phyloP scores from a whole-genome alignment of 2,888 invertebrate species.

The Unio delphinus region DNA sequence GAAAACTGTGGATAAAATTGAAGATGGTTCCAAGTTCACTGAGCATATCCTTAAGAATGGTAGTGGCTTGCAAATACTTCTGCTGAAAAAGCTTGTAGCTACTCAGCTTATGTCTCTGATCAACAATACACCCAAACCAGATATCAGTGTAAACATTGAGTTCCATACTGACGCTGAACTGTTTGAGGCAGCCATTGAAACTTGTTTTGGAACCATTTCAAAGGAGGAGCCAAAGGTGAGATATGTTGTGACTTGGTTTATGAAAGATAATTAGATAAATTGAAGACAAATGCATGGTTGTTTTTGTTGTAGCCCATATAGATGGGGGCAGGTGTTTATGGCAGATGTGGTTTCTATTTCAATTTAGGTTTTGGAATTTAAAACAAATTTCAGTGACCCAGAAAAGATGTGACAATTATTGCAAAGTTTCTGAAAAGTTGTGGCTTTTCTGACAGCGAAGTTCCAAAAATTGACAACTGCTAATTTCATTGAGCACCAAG shows the following conservation, averaged over 20 bases:
- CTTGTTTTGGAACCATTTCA: constrained; percentile 66
- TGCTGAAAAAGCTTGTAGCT: constrained; percentile 85
- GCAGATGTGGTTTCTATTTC: too few relatives aligned
- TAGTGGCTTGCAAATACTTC: constrained; percentile 79
- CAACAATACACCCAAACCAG: constrained; percentile 86
- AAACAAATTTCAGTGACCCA: too few relatives aligned
- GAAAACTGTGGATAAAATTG: constrained; percentile 86
- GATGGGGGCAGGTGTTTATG: too few relatives aligned
- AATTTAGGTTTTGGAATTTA: too few relatives aligned
- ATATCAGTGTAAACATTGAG: constrained; percentile 80
- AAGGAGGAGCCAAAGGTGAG: constrained; percentile 50
- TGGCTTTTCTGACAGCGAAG: too few relatives aligned
- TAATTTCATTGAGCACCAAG: too few relatives aligned
- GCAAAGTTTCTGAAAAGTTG: too few relatives aligned
- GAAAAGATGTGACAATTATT: too few relatives aligned
- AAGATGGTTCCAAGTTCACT: constrained; percentile 89
- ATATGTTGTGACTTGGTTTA: not conserved
- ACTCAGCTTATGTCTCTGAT: constrained; percentile 85
- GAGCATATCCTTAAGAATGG: constrained; percentile 86
- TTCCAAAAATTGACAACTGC: too few relatives aligned
- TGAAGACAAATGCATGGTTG: not conserved
- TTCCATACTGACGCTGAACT: constrained; percentile 86
- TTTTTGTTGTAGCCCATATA: too few relatives aligned
- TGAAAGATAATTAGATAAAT: not conserved
- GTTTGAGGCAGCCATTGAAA: constrained; percentile 81